Conservation (phyloP, 2,797 vertebrate genomes). For the Lemur catta region DNA sequence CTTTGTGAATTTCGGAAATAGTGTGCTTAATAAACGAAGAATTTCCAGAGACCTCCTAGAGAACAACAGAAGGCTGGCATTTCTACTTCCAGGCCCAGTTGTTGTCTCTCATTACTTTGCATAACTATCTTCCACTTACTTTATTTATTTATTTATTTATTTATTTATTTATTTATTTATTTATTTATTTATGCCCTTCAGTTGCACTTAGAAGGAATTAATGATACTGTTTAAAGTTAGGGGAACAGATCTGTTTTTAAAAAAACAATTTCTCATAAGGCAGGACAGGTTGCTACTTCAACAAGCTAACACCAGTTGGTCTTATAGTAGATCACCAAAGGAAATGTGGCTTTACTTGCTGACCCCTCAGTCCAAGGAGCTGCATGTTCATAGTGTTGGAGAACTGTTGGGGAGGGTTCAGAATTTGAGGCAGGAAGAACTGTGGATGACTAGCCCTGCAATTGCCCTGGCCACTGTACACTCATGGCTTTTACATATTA, state of each 20-base stretch:
- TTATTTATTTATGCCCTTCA: neutral
- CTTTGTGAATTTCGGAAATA: neutral
- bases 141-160: no score
- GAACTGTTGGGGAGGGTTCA: neutral
- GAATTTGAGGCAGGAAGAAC: neutral
- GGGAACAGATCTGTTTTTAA: constrained; percentile 1
- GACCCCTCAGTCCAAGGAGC: neutral
- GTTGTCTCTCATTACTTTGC: neutral
- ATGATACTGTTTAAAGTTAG: constrained; percentile 10
- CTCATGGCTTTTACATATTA: neutral
- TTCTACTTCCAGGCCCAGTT: neutral
- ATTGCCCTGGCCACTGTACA: neutral
- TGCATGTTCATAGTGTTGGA: neutral
- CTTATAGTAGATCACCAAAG: constrained; percentile 33
- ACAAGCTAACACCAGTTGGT: neutral
- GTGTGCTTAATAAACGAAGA: neutral
- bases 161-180: no score
- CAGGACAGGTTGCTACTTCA: neutral
- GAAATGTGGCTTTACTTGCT: neutral
- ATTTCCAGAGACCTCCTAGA: neutral
- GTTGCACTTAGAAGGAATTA: constrained; percentile 37
- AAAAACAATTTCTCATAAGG: neutral
- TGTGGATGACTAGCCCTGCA: neutral
- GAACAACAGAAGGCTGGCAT: neutral
- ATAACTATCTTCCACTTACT: neutral